These are phyloP conservation scores for Lasioglossum leucozonium DNA, from an alignment of 2,888 invertebrate species.

Conservation along the genomic window DNA sequence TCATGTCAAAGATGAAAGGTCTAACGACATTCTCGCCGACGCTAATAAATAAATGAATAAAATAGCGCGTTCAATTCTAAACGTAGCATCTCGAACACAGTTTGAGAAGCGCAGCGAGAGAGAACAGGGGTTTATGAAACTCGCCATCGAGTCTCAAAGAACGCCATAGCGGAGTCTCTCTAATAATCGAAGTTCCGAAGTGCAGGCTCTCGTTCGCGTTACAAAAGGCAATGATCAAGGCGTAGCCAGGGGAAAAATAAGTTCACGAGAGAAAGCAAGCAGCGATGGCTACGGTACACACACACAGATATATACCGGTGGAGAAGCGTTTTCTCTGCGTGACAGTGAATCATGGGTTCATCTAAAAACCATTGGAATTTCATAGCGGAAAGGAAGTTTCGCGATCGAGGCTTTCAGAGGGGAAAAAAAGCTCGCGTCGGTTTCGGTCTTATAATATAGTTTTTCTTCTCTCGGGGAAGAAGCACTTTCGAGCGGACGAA, in stretches of 20 bases:
- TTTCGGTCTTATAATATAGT: neutral
- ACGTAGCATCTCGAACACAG: neutral
- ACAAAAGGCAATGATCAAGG: neutral
- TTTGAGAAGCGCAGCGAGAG: neutral
- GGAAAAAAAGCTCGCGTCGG: neutral
- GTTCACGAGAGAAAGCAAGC: neutral
- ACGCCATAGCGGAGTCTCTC: neutral
- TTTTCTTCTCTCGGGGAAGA: neutral
- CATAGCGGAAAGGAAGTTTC: neutral
- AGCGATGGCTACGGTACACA: neutral
- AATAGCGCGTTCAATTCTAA: neutral
- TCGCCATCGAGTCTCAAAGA: conserved; percentile 20
- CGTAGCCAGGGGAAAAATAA: neutral
- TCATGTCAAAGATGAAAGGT: neutral
- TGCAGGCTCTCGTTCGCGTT: neutral
- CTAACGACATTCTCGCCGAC: neutral
- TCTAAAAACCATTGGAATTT: neutral
- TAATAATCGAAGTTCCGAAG: conserved; percentile 37
- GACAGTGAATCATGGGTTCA: neutral
- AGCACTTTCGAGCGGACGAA: neutral
- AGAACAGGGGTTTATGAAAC: neutral
- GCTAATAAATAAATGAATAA: neutral
- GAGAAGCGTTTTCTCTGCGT: neutral
- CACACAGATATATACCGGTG: neutral
- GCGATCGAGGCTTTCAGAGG: neutral